Evolutionary conservation across 2,797 vertebrate species (phyloP), one percentile per base, ranked within the genome.

Genomic region (Vireo griseus): DNA sequence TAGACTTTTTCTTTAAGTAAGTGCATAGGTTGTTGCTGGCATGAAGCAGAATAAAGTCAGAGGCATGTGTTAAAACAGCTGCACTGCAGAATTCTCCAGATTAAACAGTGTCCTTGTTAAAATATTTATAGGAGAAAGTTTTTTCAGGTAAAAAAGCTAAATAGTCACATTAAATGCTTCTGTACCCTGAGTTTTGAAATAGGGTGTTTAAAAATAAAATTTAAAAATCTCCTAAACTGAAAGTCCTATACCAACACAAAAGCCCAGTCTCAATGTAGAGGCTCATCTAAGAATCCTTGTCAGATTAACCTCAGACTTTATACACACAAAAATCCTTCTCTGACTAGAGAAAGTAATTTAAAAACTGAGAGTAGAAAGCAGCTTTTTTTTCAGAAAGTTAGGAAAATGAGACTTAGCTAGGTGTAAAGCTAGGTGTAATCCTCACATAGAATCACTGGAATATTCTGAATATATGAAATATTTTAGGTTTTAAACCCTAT

Each of bases 261-360:
- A 76, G 4, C 25, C 28, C 42, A 33, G 6, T 16, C 48, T 75
- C 67, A 76, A 44, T 40, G 75, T 51, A 88, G 59, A 78, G 48
- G 21, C 26, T 94, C 6, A 13, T 86, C 54, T 57, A 63, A 90
- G 42, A 71, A 69, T 93, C 63, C 48, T 88, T 59, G 44, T 63
- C 80, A 90, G 67, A 86, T 84, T 94, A 86, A 93, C 33, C 61
- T 95, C 77, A 88, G 62, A 69, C 11, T 93, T 94, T 10, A 68
- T 12, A 52, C 21, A 62, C 35, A 68, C 3, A 75, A 6, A 90
- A 93, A 73, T 76, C 59, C 28, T 78, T 48, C 44, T 78, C 76
- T 76, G 37, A 21, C 24, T 86, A 62, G 47, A 69, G 55, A 81
- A 95, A 88, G 48, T 86, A 90, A 78, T 67, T 76, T 45, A 84